Evolutionary conservation across 1,140 invertebrate species (phyloP), one percentile per base, ranked within the genome.

Genomic region (Lordiphosa stackelbergi): DNA sequence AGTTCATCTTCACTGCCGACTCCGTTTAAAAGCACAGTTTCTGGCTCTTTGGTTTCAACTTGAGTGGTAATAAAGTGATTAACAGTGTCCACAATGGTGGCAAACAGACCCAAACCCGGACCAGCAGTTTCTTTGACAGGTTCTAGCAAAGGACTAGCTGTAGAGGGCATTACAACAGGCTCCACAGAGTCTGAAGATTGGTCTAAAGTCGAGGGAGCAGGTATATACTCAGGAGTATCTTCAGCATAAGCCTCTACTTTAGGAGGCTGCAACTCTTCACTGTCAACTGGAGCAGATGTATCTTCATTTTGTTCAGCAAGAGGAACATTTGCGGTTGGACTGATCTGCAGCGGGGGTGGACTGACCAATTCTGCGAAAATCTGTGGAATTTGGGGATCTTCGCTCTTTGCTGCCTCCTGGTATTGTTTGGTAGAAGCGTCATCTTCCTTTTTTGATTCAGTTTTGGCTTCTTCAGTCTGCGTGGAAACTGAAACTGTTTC

Each of bases 11-110:
- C 72, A 12, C 7, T 7, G 28, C 7, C 72, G 12, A 42, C 45
- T n/a, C 37, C 38, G 0, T 46, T 56, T 8, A 64, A 16, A 1
- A 42, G 34, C 19, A 49, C 59, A 3, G 35, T 48, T 34, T 73
- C 61, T 6, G 48, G 55, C 10, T 57, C 52, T 35, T 77, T 63
- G 13, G 52, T 35, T 36, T 65, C 60, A 28, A 56, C 60, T 42
- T 71, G 45, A 55, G 52, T 72, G 6, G 69, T 66, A 9, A 87
- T 69, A 5, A 87, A 84, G 37, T 66, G 71, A 45, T 87, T 87
- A 5, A 87, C 85, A 8, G 85, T 87, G 16, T 69, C 66, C 41
- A 87, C 60, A 47, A 87, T 87, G 2, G 85, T 87, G n/a, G 70
- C 60, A 54, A 86, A 87, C 0, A 87, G 52, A 2, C 75, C 75